phyloP scores from a whole-genome alignment of 2,113 vertebrate genomes.

The Colossoma macropomum region DNA sequence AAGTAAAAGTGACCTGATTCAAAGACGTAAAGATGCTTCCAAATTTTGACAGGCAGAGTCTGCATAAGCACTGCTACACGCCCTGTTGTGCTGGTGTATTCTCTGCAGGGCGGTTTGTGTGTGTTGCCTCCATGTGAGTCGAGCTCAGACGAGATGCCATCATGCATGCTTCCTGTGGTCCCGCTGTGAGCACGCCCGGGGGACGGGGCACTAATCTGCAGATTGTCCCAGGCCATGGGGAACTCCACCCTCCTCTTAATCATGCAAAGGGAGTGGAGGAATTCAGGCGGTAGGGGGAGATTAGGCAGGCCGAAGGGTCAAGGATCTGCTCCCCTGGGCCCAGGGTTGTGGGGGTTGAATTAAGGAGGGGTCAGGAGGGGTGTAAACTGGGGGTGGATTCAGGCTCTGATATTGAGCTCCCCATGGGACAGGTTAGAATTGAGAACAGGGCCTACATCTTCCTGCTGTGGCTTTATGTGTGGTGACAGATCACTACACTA shows the following conservation, averaged over 20 bases:
- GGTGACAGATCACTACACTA: constrained; percentile 19
- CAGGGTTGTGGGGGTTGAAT: constrained; percentile 7
- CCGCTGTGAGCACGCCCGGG: constrained; percentile 28
- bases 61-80: not conserved
- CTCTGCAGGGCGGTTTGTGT: constrained; percentile 7
- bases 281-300: constrained; percentile 40
- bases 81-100: not conserved
- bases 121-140: not conserved
- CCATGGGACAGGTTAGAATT: not conserved
- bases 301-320: constrained; percentile 47
- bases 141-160: constrained; percentile 36
- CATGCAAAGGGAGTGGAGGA: constrained; percentile 21
- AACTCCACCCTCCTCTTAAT: constrained; percentile 56
- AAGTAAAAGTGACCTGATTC: too few relatives aligned
- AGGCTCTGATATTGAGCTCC: not conserved
- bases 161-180: constrained; percentile 43
- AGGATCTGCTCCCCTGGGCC: constrained; percentile 37
- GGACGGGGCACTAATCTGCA: constrained; percentile 49
- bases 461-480: not conserved
- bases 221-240: constrained; percentile 25
- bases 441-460: not conserved
- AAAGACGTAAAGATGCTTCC: not conserved
- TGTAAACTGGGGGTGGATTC: not conserved
- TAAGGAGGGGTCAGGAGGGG: not conserved
- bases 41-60: not conserved